Percentiles rank a stretch among this genome's conserved stretches.
phyloP scores from a whole-genome alignment of 2,113 vertebrate species.

The Poeciliopsis retropinna region DNA sequence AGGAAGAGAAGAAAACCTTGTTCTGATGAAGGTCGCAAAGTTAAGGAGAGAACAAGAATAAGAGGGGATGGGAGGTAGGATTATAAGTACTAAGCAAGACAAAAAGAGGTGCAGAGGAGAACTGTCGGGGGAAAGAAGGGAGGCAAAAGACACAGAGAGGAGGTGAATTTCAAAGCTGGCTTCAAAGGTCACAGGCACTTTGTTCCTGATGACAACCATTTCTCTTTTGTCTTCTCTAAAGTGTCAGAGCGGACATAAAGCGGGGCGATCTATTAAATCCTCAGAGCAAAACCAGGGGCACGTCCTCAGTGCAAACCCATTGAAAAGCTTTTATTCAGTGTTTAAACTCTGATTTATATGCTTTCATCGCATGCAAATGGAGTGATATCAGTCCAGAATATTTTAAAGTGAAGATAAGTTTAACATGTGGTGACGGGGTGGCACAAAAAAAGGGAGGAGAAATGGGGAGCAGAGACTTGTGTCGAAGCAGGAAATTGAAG shows the following conservation, averaged over 20 bases:
- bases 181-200: slow-evolving; percentile 78
- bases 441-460: slow-evolving; percentile 1
- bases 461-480: neutral
- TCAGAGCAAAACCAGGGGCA: slow-evolving; percentile 46
- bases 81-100: slow-evolving; percentile 33
- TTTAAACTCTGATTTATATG: slow-evolving; percentile 1
- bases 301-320: slow-evolving; percentile 14
- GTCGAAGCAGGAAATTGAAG: slow-evolving; percentile 15
- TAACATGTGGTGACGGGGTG: slow-evolving; percentile 14
- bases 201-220: slow-evolving; percentile 73
- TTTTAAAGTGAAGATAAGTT: slow-evolving; percentile 10
- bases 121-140: slow-evolving; percentile 22
- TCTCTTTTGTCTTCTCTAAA: slow-evolving; percentile 62
- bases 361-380: slow-evolving; percentile 23
- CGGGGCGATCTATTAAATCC: slow-evolving; percentile 42
- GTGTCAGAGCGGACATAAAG: slow-evolving; percentile 61
- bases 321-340: slow-evolving; percentile 6
- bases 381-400: slow-evolving; percentile 1
- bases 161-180: slow-evolving; percentile 67
- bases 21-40: slow-evolving; percentile 51
- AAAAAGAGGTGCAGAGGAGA: slow-evolving; percentile 19
- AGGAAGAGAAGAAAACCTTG: slow-evolving; percentile 18
- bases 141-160: slow-evolving; percentile 21
- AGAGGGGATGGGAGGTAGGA: slow-evolving; percentile 27
- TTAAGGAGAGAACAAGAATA: slow-evolving; percentile 40